phyloP scores from a whole-genome alignment of 2,113 vertebrate species.

The Chloroceryle aenea region DNA sequence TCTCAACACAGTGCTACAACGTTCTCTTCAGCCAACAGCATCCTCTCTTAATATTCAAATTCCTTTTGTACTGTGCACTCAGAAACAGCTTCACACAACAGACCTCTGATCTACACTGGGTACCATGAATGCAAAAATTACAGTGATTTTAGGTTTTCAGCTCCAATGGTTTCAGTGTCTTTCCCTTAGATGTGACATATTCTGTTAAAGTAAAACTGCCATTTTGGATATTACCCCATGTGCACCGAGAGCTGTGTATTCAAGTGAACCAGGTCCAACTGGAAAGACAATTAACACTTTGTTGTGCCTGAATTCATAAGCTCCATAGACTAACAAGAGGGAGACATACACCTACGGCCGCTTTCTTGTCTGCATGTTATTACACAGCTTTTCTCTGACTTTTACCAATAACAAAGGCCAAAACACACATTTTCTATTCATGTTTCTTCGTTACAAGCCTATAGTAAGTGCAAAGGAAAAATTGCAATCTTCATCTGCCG shows the following conservation, averaged over 20 bases:
- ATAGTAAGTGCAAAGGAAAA: neutral
- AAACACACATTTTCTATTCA: neutral
- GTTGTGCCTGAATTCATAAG: neutral
- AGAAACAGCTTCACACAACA: neutral
- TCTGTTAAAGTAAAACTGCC: neutral
- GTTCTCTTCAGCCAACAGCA: neutral
- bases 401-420: neutral
- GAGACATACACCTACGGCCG: neutral
- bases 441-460: conserved; percentile 13
- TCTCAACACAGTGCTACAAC: neutral
- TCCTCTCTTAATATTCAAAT: neutral
- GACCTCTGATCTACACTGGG: neutral
- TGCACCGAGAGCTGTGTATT: neutral
- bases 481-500: neutral
- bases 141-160: neutral
- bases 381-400: neutral
- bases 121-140: neutral
- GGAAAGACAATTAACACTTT: neutral
- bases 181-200: neutral
- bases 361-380: neutral
- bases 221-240: neutral
- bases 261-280: neutral
- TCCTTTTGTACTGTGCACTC: neutral
- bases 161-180: neutral
- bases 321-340: neutral